Evolutionary conservation across 37 sponge, comb jelly and placozoan genomes (phyloP).

Genomic region (Mnemiopsis leidyi): DNA sequence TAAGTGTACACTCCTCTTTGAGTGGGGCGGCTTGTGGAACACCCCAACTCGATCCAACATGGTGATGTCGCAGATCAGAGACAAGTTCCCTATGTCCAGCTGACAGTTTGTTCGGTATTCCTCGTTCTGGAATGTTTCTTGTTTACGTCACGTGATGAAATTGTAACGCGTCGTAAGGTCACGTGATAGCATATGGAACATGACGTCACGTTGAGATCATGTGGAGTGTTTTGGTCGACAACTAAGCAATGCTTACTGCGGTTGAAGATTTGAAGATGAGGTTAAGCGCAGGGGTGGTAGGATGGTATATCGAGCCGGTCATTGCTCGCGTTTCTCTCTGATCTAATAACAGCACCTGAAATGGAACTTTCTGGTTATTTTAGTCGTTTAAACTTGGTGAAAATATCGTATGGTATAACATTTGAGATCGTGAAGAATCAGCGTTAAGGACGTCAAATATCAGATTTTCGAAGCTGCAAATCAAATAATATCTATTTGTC

Average conservation of each 20-base stretch:
- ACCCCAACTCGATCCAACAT: constrained; percentile 54
- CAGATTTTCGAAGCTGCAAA: no score
- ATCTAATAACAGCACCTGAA: constrained; percentile 18
- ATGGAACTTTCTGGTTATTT: no score
- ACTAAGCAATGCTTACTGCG: not conserved
- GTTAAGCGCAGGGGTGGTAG: constrained; percentile 43
- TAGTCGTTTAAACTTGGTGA: no score
- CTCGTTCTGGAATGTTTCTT: constrained; percentile 48
- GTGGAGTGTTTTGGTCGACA: no score
- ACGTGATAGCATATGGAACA: no score
- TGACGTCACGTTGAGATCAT: not conserved
- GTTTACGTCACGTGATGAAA: no score
- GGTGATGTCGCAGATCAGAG: constrained; percentile 20
- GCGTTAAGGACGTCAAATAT: no score
- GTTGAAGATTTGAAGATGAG: not conserved
- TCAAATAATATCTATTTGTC: no score
- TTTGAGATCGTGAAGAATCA: no score
- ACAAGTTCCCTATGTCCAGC: constrained; percentile 41
- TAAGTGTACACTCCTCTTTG: constrained; percentile 11
- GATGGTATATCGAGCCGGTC: constrained; percentile 54
- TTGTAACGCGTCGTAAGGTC: no score
- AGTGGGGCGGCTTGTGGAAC: constrained; percentile 25
- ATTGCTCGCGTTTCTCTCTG: not conserved
- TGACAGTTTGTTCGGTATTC: not conserved
- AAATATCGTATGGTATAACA: no score